Evolutionary conservation across 2,113 vertebrate genomes (phyloP).

Genomic region (Pelmatolapia mariae): DNA sequence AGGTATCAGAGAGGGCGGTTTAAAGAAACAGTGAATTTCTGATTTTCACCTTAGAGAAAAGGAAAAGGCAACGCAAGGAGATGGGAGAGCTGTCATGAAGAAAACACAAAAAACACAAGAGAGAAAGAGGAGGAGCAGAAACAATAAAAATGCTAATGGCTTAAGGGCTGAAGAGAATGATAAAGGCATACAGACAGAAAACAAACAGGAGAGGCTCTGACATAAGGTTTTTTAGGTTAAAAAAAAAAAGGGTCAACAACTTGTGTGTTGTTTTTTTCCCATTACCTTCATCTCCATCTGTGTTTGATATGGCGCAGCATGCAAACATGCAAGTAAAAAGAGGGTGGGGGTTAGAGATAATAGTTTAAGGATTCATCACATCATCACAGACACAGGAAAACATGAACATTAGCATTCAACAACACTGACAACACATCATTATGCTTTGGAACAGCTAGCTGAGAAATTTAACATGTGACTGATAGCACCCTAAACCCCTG

Average conservation of each 20-base stretch:
- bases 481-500: background rate
- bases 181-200: conserved; percentile 32
- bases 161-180: conserved; percentile 46
- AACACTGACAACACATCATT: background rate
- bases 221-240: conserved; percentile 1
- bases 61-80: background rate
- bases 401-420: background rate
- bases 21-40: conserved; percentile 25
- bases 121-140: conserved; percentile 9
- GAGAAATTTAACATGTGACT: background rate
- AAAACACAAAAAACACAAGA: background rate
- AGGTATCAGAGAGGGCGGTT: conserved; percentile 2
- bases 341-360: conserved; percentile 72
- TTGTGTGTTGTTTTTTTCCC: conserved; percentile 8
- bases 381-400: conserved; percentile 12
- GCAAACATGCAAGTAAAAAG: conserved; percentile 94
- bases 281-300: conserved; percentile 96
- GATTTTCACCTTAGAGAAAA: conserved; percentile 22
- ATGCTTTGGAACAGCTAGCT: background rate
- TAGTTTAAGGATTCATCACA: conserved; percentile 1
- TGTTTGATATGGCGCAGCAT: conserved; percentile 86
- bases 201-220: conserved; percentile 20
- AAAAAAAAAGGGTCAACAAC: background rate
- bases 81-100: background rate
- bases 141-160: conserved; percentile 70